Base-by-base conservation (phyloP, 2,797 vertebrate species). In the Rhinella marina region DNA sequence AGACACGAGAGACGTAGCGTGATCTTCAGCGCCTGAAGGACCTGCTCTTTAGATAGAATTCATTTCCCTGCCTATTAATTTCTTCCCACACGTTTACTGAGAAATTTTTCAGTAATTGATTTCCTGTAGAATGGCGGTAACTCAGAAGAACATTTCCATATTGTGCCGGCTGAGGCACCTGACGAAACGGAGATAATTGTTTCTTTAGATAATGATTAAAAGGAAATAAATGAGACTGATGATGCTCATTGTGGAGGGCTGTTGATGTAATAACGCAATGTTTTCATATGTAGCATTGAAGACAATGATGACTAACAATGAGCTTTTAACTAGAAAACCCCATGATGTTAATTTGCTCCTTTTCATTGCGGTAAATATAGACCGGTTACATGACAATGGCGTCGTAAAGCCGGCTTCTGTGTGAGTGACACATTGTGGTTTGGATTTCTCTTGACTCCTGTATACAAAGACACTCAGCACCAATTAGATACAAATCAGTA, bases 51-150 rank as follows among this genome's bases (percentile, higher is more conserved):
- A 75, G 72, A 88, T 82, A 88, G 19, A 86, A 86, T 86, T 86
- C 27, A 86, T 86, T 86, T 86, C 50, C 62, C 50, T 56, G 61
- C n/a, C 48, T 80, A 86, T 80, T 79, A 80, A 68, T 86, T 86
- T 80, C 85, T 79, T 86, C 52, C 61, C 57, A 80, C 76, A 48
- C 61, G 21, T 86, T 80, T 68, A 32, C 85, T 48, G 11, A 23
- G 52, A 72, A 81, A 70, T 86, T n/a, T 57, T 80, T 80, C 50
- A 8, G 52, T 86, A 80, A 86, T 72, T 80, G 61, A 79, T 86
- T 80, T 86, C 13, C 85, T 72, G 76, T 70, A 80, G 56, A 80
- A 70, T 41, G 1, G 16, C 19, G 61, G 61, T 66, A 54, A 27
- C 32, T 23, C 75, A 52, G n/a, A n/a, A 17, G 2, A 29, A 56